Conservation (phyloP, 2,888 invertebrate genomes). For the Acronicta psi region DNA sequence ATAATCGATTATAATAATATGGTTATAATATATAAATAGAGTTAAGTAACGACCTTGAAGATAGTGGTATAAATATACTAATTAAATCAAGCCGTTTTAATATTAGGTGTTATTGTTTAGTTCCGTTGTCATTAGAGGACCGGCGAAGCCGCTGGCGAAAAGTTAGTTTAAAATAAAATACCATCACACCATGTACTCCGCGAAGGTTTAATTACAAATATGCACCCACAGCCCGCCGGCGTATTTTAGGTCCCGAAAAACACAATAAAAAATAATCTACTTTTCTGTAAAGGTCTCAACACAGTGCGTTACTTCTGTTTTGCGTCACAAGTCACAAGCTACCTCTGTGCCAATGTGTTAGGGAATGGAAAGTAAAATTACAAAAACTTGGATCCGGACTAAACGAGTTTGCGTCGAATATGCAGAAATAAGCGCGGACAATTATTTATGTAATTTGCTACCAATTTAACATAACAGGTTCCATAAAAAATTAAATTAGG, state of each 20-base stretch:
- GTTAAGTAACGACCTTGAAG: too few species aligned
- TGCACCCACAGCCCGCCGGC: too few species aligned
- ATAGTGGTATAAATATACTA: too few species aligned
- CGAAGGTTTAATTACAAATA: too few species aligned
- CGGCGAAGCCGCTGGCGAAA: too few species aligned
- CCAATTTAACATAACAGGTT: constrained; percentile 37
- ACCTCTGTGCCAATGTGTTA: constrained; percentile 10
- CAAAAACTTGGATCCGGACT: constrained; percentile 28
- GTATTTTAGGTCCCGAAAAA: too few species aligned
- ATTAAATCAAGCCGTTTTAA: neutral
- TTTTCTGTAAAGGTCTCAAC: constrained; percentile 8
- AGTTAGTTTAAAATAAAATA: too few species aligned
- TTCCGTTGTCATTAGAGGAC: too few species aligned
- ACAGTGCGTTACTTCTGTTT: constrained; percentile 13
- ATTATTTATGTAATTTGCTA: constrained; percentile 28
- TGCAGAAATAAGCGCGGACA: constrained; percentile 27
- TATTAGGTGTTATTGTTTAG: neutral
- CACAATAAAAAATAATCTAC: too few species aligned
- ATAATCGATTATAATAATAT: neutral
- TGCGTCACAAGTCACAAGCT: constrained; percentile 23
- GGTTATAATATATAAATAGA: too few species aligned
- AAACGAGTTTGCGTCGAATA: constrained; percentile 32
- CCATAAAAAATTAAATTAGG: constrained; percentile 15
- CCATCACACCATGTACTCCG: too few species aligned
- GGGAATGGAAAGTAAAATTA: constrained; percentile 50